A percentile compares a stretch with the other conserved stretches of the same genome.
Conservation (phyloP, 2,113 vertebrate species). For the Mesitornis unicolor region DNA sequence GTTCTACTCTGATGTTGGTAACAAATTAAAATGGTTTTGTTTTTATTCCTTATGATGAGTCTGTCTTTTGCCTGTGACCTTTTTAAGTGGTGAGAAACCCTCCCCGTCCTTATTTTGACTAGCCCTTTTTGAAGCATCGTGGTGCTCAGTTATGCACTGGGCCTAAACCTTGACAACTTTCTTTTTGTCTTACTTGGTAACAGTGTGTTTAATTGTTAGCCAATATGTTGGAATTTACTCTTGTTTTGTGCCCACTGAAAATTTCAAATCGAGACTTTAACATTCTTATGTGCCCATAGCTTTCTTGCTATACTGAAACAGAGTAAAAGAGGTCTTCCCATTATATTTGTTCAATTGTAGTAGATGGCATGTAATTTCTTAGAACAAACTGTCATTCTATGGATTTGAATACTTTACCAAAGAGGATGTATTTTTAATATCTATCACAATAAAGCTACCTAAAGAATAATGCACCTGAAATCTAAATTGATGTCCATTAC, state of each 20-base stretch:
- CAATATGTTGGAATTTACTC: neutral
- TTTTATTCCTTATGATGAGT: too few relatives aligned
- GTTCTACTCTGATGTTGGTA: too few relatives aligned
- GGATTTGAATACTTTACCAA: neutral
- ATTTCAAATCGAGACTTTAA: neutral
- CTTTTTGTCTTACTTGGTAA: neutral
- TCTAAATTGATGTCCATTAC: constrained; percentile 16
- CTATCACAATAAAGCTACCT: neutral
- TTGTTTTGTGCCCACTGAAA: neutral
- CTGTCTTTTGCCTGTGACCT: too few relatives aligned
- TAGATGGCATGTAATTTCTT: neutral
- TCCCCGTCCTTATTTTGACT: too few relatives aligned
- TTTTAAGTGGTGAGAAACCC: too few relatives aligned
- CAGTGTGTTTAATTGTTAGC: neutral
- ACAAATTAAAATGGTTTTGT: too few relatives aligned
- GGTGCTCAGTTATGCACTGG: too few relatives aligned
- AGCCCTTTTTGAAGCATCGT: too few relatives aligned
- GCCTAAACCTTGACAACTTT: too few relatives aligned
- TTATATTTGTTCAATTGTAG: neutral
- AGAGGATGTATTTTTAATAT: neutral
- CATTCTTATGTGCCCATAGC: neutral
- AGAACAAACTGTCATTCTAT: neutral
- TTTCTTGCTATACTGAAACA: neutral
- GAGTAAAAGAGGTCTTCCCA: neutral
- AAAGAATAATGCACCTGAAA: neutral